A percentile compares a stretch with the other conserved stretches of the same genome.
These are phyloP conservation scores for Electrona antarctica DNA, from an alignment of 2,113 vertebrate species.

Conservation along the genomic window DNA sequence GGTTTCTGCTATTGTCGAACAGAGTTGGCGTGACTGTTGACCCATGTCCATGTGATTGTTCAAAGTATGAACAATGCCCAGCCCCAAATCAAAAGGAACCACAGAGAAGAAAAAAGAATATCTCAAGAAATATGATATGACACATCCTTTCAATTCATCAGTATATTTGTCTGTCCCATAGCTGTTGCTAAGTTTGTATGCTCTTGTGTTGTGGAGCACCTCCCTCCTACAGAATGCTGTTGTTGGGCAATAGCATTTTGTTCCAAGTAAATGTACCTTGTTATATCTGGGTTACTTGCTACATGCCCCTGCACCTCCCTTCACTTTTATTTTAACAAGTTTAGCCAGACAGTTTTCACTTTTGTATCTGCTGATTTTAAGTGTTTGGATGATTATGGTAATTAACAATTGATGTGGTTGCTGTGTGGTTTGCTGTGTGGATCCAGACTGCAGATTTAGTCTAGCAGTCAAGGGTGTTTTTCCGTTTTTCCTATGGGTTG, in stretches of 20 bases:
- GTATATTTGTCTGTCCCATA: conserved; percentile 86
- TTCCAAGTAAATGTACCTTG: conserved; percentile 89
- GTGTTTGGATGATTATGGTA: conserved; percentile 39
- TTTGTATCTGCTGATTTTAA: conserved; percentile 45
- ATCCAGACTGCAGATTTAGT: conserved; percentile 35
- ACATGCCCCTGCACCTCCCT: conserved; percentile 74
- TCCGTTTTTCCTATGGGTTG: conserved; percentile 35
- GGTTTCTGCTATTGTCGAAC: conserved; percentile 99
- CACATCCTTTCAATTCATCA: conserved; percentile 77
- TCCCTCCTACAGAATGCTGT: conserved; percentile 79
- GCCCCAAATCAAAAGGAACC: conserved; percentile 82
- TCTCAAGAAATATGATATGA: conserved; percentile 53
- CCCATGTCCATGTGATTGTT: conserved; percentile 75
- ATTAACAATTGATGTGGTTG: conserved; percentile 49
- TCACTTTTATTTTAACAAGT: conserved; percentile 17
- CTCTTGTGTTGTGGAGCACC: conserved; percentile 87
- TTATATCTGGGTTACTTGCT: conserved; percentile 92
- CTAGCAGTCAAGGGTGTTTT: conserved; percentile 37
- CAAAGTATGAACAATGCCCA: conserved; percentile 83
- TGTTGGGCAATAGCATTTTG: conserved; percentile 82
- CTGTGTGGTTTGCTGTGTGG: conserved; percentile 64
- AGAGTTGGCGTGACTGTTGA: conserved; percentile 99
- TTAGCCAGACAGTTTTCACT: conserved; percentile 21
- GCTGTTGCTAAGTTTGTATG: conserved; percentile 89
- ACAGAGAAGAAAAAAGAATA: conserved; percentile 45